A percentile compares a stretch with the other conserved stretches of the same genome.
Evolutionary conservation across 2,113 vertebrate genomes (phyloP).

Genomic region (Phalacrocorax brasilianus): DNA sequence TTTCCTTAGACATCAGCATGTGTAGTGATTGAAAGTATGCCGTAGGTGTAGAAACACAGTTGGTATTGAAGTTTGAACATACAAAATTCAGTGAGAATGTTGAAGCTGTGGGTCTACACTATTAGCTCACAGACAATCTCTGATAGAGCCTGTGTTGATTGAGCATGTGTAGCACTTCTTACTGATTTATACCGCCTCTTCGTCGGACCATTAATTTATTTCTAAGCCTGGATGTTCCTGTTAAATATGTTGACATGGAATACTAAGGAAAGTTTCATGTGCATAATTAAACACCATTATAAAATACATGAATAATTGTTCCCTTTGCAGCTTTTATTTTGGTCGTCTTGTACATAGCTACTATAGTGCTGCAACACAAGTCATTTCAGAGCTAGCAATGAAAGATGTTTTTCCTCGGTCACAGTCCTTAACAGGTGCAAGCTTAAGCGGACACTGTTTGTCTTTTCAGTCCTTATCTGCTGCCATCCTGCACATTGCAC

Average conservation of each 20-base stretch:
- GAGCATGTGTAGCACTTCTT: not conserved
- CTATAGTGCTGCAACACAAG: not conserved
- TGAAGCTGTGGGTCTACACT: not conserved
- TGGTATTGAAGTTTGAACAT: not conserved
- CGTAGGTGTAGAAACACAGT: not conserved
- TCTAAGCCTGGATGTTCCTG: not conserved
- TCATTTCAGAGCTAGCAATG: not conserved
- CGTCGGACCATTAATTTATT: not conserved
- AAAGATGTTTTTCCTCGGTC: not conserved
- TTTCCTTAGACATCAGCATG: not conserved
- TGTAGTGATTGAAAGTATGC: not conserved
- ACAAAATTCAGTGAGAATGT: not conserved
- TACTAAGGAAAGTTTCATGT: not conserved
- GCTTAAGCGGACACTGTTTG: not conserved
- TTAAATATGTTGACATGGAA: not conserved
- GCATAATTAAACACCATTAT: not conserved
- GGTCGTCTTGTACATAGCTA: not conserved
- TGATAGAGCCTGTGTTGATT: not conserved
- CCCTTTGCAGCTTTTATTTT: not conserved
- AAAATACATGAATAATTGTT: not conserved
- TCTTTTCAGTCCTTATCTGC: not conserved
- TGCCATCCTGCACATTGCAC: not conserved
- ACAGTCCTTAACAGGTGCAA: not conserved
- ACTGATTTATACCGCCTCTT: not conserved
- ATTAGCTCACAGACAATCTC: not conserved